Evolutionary conservation across 1,140 invertebrate species (phyloP).

Genomic region (Acyrthosiphon pisum): DNA sequence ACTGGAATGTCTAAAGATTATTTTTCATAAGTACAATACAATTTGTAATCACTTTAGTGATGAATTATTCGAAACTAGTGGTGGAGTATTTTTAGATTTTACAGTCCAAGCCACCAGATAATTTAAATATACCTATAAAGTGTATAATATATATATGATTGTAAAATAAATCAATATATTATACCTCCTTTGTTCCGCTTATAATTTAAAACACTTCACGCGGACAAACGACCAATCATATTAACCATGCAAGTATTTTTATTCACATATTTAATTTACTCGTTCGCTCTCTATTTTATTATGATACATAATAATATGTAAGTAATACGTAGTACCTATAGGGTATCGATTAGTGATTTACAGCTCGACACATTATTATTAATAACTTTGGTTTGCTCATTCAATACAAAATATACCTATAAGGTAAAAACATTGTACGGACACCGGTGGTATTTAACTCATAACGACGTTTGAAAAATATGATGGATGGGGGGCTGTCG

Average conservation of each 20-base stretch:
- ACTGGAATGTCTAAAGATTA: not conserved
- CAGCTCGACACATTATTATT: not conserved
- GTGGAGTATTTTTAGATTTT: not conserved
- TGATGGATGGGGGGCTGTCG: no score
- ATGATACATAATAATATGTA: not conserved
- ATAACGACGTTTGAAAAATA: not conserved
- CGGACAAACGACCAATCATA: not conserved
- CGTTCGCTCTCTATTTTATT: not conserved
- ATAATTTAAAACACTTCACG: not conserved
- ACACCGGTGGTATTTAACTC: not conserved
- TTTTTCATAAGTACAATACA: not conserved
- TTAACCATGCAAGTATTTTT: not conserved
- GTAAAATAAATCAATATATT: not conserved
- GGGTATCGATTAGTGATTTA: not conserved
- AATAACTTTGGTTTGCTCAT: not conserved
- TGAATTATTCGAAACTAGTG: not conserved
- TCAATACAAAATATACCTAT: not conserved
- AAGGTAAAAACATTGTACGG: not conserved
- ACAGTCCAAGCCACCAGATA: not conserved
- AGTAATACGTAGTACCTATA: not conserved
- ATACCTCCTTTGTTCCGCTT: not conserved
- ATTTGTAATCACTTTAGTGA: not conserved
- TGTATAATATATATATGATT: not conserved
- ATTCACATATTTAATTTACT: not conserved
- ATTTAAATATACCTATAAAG: not conserved